Percentiles rank a stretch among this genome's conserved stretches.
Conservation (phyloP, 2,113 vertebrate species). For the Notechis scutatus region DNA sequence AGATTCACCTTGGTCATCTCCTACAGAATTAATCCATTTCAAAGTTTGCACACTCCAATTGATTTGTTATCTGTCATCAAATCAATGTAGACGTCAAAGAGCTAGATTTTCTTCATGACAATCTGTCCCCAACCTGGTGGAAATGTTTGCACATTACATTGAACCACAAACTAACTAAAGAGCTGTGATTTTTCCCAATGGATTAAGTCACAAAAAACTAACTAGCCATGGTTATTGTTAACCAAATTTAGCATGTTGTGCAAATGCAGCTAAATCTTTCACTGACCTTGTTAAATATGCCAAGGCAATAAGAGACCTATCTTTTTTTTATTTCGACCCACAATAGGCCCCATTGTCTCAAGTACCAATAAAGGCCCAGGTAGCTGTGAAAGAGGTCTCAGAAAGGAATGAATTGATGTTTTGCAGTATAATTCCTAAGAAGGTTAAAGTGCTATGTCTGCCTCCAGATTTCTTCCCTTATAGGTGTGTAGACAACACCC, state of each 20-base stretch:
- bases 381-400: constrained; percentile 32
- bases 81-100: too few relatives aligned
- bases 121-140: too few relatives aligned
- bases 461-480: constrained; percentile 44
- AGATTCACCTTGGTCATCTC: too few relatives aligned
- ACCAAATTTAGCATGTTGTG: not conserved
- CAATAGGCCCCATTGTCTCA: constrained; percentile 62
- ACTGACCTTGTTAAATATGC: not conserved
- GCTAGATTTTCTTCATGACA: too few relatives aligned
- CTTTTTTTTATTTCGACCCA: not conserved
- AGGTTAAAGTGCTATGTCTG: constrained; percentile 43
- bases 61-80: too few relatives aligned
- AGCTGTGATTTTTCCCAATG: not conserved
- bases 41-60: too few relatives aligned
- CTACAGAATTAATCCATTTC: too few relatives aligned
- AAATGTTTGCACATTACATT: not conserved
- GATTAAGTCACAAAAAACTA: not conserved
- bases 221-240: not conserved
- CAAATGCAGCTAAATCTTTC: not conserved
- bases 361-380: constrained; percentile 57
- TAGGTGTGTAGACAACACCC: constrained; percentile 54
- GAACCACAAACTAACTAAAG: not conserved
- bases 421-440: constrained; percentile 49
- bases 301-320: not conserved
- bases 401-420: constrained; percentile 63